phyloP scores from a whole-genome alignment of 2,113 vertebrate species.

The Onychorhynchus coronatus region DNA sequence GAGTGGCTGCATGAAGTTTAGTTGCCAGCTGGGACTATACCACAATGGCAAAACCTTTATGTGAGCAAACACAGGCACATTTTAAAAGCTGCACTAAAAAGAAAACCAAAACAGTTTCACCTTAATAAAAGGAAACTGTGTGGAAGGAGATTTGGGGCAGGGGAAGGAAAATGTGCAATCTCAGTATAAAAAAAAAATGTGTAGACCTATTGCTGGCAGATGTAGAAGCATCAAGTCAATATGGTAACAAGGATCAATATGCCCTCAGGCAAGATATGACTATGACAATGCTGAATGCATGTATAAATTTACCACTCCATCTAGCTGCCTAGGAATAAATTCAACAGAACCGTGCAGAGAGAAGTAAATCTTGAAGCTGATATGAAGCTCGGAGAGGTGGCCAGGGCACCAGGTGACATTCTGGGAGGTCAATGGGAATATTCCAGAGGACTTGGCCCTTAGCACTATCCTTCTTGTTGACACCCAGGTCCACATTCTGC shows the following conservation, averaged over 20 bases:
- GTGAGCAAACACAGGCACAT: background rate
- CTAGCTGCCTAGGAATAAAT: slow-evolving; percentile 29
- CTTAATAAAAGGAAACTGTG: background rate
- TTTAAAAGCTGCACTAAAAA: background rate
- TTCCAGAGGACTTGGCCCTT: background rate
- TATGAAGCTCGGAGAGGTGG: background rate
- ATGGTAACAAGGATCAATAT: slow-evolving; percentile 68
- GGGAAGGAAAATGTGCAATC: slow-evolving; percentile 62
- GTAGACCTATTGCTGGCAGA: slow-evolving; percentile 63
- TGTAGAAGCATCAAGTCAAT: slow-evolving; percentile 65
- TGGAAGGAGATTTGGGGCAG: slow-evolving; percentile 13
- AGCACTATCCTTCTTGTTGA: fast-evolving
- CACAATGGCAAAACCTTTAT: background rate
- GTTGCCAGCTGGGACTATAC: background rate
- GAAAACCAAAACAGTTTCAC: background rate
- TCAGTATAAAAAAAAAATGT: slow-evolving; percentile 50
- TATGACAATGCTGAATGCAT: slow-evolving; percentile 66
- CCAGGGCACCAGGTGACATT: background rate
- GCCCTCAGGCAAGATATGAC: slow-evolving; percentile 58
- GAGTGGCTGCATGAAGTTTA: background rate
- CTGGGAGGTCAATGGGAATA: background rate
- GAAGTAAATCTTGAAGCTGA: background rate
- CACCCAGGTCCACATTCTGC: background rate
- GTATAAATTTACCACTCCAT: slow-evolving; percentile 51
- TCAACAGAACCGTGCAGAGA: background rate